Percentiles rank a stretch among this genome's conserved stretches.
phyloP scores from a whole-genome alignment of 2,797 vertebrate genomes.

The Apogon hyalosoma region DNA sequence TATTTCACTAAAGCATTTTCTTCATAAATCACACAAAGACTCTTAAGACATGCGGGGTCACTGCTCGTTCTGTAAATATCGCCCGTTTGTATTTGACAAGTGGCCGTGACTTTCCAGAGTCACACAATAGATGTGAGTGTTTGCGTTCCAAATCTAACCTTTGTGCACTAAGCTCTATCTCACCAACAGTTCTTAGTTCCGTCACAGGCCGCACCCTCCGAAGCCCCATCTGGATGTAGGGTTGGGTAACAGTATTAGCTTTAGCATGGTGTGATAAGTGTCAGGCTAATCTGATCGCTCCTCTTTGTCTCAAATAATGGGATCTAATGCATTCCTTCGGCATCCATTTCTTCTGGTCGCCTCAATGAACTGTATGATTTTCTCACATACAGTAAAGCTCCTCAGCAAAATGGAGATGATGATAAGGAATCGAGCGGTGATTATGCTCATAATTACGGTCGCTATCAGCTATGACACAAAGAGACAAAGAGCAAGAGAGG shows the following conservation, averaged over 20 bases:
- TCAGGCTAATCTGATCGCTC: slow-evolving; percentile 69
- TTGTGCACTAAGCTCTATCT: slow-evolving; percentile 79
- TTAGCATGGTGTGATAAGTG: slow-evolving; percentile 73
- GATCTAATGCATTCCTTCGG: slow-evolving; percentile 64
- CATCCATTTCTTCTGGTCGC: slow-evolving; percentile 47
- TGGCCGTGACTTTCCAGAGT: slow-evolving; percentile 77
- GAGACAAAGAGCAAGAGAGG: slow-evolving; percentile 25
- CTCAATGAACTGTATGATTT: slow-evolving; percentile 63
- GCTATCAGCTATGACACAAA: slow-evolving; percentile 66
- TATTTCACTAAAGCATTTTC: slow-evolving; percentile 67
- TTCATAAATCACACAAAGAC: slow-evolving; percentile 76
- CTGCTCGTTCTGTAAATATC: slow-evolving; percentile 76
- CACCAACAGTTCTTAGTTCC: slow-evolving; percentile 70
- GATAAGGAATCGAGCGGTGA: slow-evolving; percentile 83
- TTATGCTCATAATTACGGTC: slow-evolving; percentile 78
- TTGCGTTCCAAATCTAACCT: slow-evolving; percentile 82
- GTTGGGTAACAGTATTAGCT: slow-evolving; percentile 78
- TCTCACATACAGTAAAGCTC: slow-evolving; percentile 72
- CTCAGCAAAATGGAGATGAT: slow-evolving; percentile 64
- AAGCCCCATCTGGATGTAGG: slow-evolving; percentile 73
- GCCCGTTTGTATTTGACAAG: slow-evolving; percentile 77
- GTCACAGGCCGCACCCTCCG: slow-evolving; percentile 74
- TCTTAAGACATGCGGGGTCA: slow-evolving; percentile 74
- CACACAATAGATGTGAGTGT: slow-evolving; percentile 77
- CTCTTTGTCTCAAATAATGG: slow-evolving; percentile 59